phyloP scores from a whole-genome alignment of 53 echinoderm and acorn worm genomes.

The Holothuria scabra region DNA sequence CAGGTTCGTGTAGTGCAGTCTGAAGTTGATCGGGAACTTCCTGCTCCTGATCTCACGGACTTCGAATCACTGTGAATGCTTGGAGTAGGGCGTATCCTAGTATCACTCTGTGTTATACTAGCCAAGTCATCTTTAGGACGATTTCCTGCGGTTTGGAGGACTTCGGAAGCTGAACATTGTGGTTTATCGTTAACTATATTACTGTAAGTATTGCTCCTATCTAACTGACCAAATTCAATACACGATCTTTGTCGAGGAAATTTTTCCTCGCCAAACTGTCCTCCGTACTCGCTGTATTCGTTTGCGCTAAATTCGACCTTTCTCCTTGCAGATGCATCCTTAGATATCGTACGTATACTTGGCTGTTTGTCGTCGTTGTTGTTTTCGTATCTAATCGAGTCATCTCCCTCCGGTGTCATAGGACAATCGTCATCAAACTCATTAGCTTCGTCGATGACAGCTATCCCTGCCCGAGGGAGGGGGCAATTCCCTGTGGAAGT shows the following conservation, averaged over 20 bases:
- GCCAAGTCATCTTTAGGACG: background rate
- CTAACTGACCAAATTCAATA: constrained; percentile 86
- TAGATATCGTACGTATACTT: constrained; percentile 46
- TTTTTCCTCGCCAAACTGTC: constrained; percentile 30
- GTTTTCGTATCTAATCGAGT: constrained; percentile 42
- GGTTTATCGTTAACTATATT: background rate
- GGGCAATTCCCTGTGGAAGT: constrained; percentile 23
- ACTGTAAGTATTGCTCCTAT: constrained; percentile 52
- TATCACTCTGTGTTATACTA: constrained; percentile 45
- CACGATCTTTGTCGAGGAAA: constrained; percentile 84
- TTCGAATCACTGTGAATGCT: constrained; percentile 23
- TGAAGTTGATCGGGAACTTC: constrained; percentile 29
- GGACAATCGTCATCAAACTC: constrained; percentile 44
- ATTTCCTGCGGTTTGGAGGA: background rate
- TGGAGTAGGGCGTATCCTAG: background rate
- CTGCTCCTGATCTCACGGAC: constrained; percentile 18
- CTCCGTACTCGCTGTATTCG: constrained; percentile 50
- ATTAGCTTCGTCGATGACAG: constrained; percentile 39
- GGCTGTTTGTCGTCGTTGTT: constrained; percentile 48
- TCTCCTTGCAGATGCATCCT: constrained; percentile 49
- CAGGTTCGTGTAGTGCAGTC: constrained; percentile 38
- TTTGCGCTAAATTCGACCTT: constrained; percentile 47
- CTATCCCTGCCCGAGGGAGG: constrained; percentile 32
- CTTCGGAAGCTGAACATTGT: constrained; percentile 38
- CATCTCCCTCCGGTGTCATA: constrained; percentile 35